A percentile compares a stretch with the other conserved stretches of the same genome.
Conservation (phyloP, 1,140 invertebrate genomes). For the Hylaeus anthracinus region DNA sequence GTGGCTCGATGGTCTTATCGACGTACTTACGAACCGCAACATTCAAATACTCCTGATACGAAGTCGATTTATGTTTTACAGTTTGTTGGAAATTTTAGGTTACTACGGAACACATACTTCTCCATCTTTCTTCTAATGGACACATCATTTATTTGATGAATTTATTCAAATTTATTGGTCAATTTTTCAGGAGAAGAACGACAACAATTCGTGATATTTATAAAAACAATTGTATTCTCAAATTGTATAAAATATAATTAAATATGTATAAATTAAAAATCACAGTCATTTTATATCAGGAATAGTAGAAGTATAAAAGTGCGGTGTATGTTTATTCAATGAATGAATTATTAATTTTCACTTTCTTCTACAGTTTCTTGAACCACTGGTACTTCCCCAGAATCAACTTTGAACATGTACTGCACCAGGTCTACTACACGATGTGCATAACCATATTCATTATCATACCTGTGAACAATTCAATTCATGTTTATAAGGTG, state of each 20-base stretch:
- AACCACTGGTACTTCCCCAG: slow-evolving; percentile 31
- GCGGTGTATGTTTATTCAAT: background rate
- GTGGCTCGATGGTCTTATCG: slow-evolving; percentile 46
- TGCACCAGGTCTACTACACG: slow-evolving; percentile 85
- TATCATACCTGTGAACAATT: slow-evolving; percentile 83
- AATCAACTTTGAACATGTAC: slow-evolving; percentile 79
- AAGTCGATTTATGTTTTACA: background rate
- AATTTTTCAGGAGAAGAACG: background rate
- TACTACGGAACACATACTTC: background rate
- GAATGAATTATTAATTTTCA: slow-evolving; percentile 20
- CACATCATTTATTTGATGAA: background rate
- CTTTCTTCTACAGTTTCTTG: slow-evolving; percentile 16
- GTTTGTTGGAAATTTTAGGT: background rate
- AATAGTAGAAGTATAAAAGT: background rate
- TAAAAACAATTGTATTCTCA: background rate
- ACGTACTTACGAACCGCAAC: slow-evolving; percentile 39
- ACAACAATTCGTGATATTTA: background rate
- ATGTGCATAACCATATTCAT: slow-evolving; percentile 87
- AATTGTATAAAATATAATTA: background rate
- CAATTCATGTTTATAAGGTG: background rate
- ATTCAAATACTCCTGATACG: slow-evolving; percentile 22
- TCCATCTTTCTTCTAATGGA: background rate
- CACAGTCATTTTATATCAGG: slow-evolving; percentile 1
- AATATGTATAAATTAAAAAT: background rate
- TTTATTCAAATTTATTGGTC: background rate